Evolutionary conservation across 2,797 vertebrate species (phyloP).

Genomic region (Acrocephalus scirpaceus): DNA sequence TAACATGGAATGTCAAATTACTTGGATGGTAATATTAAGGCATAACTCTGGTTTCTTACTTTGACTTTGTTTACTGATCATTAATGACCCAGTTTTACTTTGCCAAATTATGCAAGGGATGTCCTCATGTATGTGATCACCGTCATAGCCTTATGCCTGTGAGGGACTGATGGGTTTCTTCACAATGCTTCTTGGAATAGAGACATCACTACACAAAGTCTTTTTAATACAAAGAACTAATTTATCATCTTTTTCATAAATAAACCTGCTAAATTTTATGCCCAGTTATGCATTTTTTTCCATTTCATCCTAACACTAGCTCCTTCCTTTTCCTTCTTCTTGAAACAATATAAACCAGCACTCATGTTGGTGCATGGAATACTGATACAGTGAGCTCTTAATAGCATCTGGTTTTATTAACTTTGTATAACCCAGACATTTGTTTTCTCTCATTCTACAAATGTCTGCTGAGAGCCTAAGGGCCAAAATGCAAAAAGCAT

Average conservation of each 20-base stretch:
- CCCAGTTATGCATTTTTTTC: neutral
- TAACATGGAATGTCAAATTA: neutral
- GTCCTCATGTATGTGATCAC: neutral
- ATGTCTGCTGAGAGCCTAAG: neutral
- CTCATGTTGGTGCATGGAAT: neutral
- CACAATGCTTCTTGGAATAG: neutral
- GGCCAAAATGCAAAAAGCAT: neutral
- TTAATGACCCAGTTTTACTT: neutral
- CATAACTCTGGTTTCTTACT: neutral
- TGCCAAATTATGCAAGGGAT: neutral
- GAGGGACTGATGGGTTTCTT: neutral
- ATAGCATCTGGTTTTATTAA: constrained; percentile 4
- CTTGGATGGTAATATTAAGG: neutral
- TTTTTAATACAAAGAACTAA: neutral
- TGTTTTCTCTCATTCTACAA: constrained; percentile 8
- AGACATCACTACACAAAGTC: neutral
- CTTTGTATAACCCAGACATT: neutral
- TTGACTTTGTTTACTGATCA: neutral
- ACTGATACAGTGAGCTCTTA: neutral
- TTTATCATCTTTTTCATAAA: neutral
- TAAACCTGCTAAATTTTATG: neutral
- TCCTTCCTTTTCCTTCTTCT: neutral
- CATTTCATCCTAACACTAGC: neutral
- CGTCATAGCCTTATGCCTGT: neutral
- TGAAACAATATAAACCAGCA: neutral